Evolutionary conservation across 2,113 vertebrate genomes (phyloP).

Genomic region (Dascyllus trimaculatus): DNA sequence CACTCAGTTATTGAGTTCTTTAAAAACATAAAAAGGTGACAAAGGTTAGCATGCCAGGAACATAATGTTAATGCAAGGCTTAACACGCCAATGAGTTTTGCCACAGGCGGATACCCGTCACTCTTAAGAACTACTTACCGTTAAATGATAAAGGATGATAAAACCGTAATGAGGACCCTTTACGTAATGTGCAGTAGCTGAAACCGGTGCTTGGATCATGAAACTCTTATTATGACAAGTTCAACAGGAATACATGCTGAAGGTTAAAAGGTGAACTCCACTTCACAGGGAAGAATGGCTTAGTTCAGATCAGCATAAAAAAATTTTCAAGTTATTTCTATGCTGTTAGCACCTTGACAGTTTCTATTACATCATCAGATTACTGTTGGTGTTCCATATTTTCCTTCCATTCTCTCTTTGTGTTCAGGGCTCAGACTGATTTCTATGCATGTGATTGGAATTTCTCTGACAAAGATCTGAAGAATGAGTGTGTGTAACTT

Average conservation of each 20-base stretch:
- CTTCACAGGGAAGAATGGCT: no score
- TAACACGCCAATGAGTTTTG: slow-evolving; percentile 27
- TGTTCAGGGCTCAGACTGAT: neutral
- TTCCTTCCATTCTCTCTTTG: neutral
- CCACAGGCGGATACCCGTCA: slow-evolving; percentile 43
- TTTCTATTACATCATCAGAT: neutral
- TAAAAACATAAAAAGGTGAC: slow-evolving; percentile 34
- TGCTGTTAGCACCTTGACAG: neutral
- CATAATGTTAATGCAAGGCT: slow-evolving; percentile 31
- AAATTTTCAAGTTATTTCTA: neutral
- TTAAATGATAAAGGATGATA: slow-evolving; percentile 20
- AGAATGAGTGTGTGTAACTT: no score
- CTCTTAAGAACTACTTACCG: neutral
- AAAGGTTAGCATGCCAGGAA: slow-evolving; percentile 42
- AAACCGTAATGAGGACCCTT: slow-evolving; percentile 19
- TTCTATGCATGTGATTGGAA: neutral
- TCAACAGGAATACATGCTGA: neutral
- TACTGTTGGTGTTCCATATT: neutral
- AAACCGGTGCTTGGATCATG: slow-evolving; percentile 6
- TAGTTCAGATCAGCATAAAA: no score
- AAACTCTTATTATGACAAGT: neutral
- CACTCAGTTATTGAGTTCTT: slow-evolving; percentile 34
- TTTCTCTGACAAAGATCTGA: no score
- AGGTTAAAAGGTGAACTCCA: no score
- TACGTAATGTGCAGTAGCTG: neutral